Conservation (phyloP, 1,140 invertebrate genomes). For the Drosophila grimshawi region DNA sequence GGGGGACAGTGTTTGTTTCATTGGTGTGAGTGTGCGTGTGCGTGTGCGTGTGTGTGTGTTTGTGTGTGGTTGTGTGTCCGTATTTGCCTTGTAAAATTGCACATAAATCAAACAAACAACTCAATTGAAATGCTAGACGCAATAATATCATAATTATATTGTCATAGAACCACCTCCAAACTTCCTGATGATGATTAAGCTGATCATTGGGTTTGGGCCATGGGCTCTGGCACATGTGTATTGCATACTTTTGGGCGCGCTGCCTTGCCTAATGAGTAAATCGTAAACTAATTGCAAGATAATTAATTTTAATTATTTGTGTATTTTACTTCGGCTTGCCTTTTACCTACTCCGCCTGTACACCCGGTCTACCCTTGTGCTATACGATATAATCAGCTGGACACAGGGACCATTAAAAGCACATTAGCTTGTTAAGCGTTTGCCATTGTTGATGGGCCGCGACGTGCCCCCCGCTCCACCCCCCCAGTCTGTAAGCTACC, state of each 20-base stretch:
- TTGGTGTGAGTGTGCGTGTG: constrained; percentile 16
- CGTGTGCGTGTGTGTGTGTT: constrained; percentile 33
- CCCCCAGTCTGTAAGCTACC: constrained; percentile 19
- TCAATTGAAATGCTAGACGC: constrained; percentile 79
- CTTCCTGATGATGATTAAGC: constrained; percentile 10
- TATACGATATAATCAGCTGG: constrained; percentile 70
- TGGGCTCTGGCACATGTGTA: background rate
- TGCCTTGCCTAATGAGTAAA: constrained; percentile 74
- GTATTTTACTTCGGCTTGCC: constrained; percentile 65
- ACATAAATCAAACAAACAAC: constrained; percentile 80
- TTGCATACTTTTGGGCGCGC: constrained; percentile 49
- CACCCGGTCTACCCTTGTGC: background rate
- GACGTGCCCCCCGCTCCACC: background rate
- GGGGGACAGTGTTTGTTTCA: constrained; percentile 3
- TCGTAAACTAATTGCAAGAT: constrained; percentile 82
- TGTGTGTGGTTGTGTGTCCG: constrained; percentile 22
- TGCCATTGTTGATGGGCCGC: constrained; percentile 44
- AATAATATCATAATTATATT: constrained; percentile 79
- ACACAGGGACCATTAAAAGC: constrained; percentile 76
- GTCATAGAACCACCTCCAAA: constrained; percentile 43
- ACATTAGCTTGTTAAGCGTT: constrained; percentile 79
- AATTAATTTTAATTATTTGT: constrained; percentile 83
- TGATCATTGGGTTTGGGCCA: constrained; percentile 4
- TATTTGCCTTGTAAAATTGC: constrained; percentile 73
- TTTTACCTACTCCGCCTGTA: background rate